Evolutionary conservation across 1,140 invertebrate genomes (phyloP).

Genomic region (Drosophila gunungcola): DNA sequence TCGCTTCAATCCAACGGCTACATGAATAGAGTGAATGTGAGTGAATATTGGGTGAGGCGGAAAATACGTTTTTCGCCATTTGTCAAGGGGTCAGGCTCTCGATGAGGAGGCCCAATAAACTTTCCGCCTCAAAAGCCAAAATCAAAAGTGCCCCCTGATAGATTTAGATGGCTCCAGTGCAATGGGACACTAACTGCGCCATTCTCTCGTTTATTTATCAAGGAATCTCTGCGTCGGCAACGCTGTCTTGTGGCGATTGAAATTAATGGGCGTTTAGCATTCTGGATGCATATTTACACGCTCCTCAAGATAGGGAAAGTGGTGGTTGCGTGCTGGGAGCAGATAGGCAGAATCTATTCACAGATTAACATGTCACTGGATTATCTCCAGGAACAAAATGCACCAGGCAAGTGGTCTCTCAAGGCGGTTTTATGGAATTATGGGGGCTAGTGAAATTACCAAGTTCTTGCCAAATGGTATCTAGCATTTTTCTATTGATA

Average conservation of each 20-base stretch:
- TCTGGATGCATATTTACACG: constrained; percentile 40
- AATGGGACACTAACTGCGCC: constrained; percentile 48
- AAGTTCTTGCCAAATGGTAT: constrained; percentile 3
- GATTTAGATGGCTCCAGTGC: constrained; percentile 31
- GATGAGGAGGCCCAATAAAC: constrained; percentile 38
- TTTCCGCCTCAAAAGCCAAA: constrained; percentile 37
- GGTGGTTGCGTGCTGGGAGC: constrained; percentile 1
- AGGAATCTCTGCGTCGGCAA: constrained; percentile 25
- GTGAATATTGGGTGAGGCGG: constrained; percentile 1
- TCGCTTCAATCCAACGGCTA: constrained; percentile 46
- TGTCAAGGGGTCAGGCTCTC: constrained; percentile 46
- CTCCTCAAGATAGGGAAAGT: constrained; percentile 16
- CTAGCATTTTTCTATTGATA: neutral
- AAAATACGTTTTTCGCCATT: constrained; percentile 36
- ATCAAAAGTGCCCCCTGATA: constrained; percentile 39
- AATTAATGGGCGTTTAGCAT: constrained; percentile 43
- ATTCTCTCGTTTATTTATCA: constrained; percentile 54
- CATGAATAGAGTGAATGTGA: constrained; percentile 31
- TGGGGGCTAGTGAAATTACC: too few relatives aligned
- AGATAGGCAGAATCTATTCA: constrained; percentile 15
- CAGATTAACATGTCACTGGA: constrained; percentile 61
- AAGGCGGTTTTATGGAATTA: too few relatives aligned
- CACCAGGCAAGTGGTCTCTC: neutral
- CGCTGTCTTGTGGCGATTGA: constrained; percentile 32
- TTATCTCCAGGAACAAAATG: constrained; percentile 1